Evolutionary conservation across 2,888 invertebrate species (phyloP).

Genomic region (Acrobasis consociella): DNA sequence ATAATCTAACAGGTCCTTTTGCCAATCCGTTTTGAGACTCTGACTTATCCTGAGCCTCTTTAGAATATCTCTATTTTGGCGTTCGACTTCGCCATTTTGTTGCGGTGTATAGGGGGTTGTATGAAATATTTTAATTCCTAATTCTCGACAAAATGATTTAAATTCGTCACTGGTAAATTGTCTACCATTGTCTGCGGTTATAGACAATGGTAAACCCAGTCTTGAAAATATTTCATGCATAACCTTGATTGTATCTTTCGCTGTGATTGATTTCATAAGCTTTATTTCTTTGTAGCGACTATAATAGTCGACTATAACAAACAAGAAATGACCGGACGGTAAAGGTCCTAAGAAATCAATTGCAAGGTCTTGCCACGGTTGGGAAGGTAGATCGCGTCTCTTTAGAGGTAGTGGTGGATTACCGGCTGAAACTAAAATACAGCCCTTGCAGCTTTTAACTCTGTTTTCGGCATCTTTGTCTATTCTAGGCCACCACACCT

Average conservation of each 20-base stretch:
- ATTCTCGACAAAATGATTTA: too few relatives aligned
- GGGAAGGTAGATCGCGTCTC: conserved; percentile 33
- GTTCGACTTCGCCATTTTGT: too few relatives aligned
- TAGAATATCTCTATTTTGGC: too few relatives aligned
- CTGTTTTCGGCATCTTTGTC: conserved; percentile 25
- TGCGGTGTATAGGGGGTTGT: conserved; percentile 39
- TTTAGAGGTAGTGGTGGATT: conserved; percentile 33
- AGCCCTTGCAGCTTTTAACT: conserved; percentile 31
- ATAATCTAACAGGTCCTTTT: too few relatives aligned
- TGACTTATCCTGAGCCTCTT: too few relatives aligned
- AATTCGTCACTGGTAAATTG: too few relatives aligned
- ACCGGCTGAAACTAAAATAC: conserved; percentile 19
- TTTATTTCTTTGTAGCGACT: conserved; percentile 35
- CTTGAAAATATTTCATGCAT: conserved; percentile 1
- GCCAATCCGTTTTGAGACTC: too few relatives aligned
- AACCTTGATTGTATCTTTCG: conserved; percentile 34
- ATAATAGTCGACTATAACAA: conserved; percentile 35
- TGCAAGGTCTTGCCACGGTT: too few relatives aligned
- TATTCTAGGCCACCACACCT: conserved; percentile 24
- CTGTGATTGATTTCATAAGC: conserved; percentile 27
- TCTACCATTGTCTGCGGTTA: conserved; percentile 39
- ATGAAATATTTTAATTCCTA: conserved; percentile 35
- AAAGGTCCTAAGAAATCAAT: too few relatives aligned
- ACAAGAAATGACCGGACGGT: conserved; percentile 29
- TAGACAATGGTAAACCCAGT: conserved; percentile 25